These are phyloP conservation scores for Caenorhabditis japonica DNA, from an alignment of 2,888 invertebrate species.

Conservation along the genomic window DNA sequence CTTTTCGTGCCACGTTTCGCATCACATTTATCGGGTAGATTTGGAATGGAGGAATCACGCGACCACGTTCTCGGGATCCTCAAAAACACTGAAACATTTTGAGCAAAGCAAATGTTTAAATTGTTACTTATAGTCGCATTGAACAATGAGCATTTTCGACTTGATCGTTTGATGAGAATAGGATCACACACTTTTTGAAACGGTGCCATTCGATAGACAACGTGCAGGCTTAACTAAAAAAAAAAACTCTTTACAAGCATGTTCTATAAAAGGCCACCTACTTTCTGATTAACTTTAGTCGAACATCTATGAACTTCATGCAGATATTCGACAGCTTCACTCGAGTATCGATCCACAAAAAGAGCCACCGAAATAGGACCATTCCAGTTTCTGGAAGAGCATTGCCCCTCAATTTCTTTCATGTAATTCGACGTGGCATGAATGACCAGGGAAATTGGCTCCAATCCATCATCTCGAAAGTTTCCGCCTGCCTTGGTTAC, in stretches of 20 bases:
- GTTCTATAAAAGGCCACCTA: background rate
- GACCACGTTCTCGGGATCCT: conserved; percentile 36
- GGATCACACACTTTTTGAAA: conserved; percentile 49
- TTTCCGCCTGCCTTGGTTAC: conserved; percentile 46
- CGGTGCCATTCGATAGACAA: conserved; percentile 56
- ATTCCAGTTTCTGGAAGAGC: conserved; percentile 58
- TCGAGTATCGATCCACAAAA: conserved; percentile 56
- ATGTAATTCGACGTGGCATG: conserved; percentile 59
- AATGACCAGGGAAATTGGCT: conserved; percentile 57
- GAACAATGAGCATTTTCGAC: conserved; percentile 26
- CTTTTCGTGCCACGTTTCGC: conserved; percentile 62
- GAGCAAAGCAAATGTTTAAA: background rate
- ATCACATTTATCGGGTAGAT: conserved; percentile 67
- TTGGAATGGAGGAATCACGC: conserved; percentile 56
- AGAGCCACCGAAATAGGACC: conserved; percentile 64
- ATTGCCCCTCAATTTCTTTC: conserved; percentile 56
- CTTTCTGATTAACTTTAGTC: conserved; percentile 53
- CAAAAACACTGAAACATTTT: background rate
- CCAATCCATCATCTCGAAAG: conserved; percentile 57
- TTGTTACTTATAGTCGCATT: conserved; percentile 33
- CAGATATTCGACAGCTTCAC: conserved; percentile 47
- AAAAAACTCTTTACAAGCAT: background rate
- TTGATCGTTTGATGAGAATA: conserved; percentile 29
- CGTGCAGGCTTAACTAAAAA: conserved; percentile 53
- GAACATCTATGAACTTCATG: conserved; percentile 52